Evolutionary conservation across 2,888 invertebrate genomes (phyloP).

Genomic region (Lasiommata megera): DNA sequence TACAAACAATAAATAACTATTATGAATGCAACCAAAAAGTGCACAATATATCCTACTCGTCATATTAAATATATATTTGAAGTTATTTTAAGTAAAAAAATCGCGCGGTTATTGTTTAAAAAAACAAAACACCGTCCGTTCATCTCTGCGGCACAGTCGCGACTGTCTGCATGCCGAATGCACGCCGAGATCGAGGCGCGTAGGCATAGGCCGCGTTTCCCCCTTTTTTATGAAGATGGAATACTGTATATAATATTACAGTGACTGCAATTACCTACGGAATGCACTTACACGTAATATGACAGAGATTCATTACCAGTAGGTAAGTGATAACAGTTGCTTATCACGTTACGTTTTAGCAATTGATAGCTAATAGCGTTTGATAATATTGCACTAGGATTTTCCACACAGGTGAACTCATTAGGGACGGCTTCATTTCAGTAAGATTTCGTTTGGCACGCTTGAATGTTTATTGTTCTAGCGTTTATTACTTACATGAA

Average conservation of each 20-base stretch:
- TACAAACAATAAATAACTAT: too few relatives aligned
- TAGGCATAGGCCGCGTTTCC: too few relatives aligned
- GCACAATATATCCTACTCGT: too few relatives aligned
- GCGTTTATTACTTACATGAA: not conserved
- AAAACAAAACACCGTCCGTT: too few relatives aligned
- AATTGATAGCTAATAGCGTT: slow-evolving; percentile 2
- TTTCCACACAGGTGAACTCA: slow-evolving; percentile 8
- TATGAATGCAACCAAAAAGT: too few relatives aligned
- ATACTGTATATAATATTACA: not conserved
- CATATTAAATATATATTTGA: too few relatives aligned
- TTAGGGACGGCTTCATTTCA: slow-evolving; percentile 1
- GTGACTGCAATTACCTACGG: not conserved
- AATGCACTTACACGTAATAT: slow-evolving; percentile 1
- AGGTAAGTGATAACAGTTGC: not conserved
- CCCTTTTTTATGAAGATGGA: too few relatives aligned
- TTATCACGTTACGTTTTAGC: slow-evolving; percentile 12
- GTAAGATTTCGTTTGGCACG: not conserved
- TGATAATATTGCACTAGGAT: not conserved
- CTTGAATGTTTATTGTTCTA: not conserved
- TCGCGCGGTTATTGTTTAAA: too few relatives aligned
- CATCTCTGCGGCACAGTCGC: too few relatives aligned
- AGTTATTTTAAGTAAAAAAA: too few relatives aligned
- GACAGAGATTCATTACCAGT: slow-evolving; percentile 8
- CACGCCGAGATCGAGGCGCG: too few relatives aligned
- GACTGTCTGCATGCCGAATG: too few relatives aligned